Conservation (phyloP, 2,797 vertebrate genomes). For the Lepus oiostolus region DNA sequence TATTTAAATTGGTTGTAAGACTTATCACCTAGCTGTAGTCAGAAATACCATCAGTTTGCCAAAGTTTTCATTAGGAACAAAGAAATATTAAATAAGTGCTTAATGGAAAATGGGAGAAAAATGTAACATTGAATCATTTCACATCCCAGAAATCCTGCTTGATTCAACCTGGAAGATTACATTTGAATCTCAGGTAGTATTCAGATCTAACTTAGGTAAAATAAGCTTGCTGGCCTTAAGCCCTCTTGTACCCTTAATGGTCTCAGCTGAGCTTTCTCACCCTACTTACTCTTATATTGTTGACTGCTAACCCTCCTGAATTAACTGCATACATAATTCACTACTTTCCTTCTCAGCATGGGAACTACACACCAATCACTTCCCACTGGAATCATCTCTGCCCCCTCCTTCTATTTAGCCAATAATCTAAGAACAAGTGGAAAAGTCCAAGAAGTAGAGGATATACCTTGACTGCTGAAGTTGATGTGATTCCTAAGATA, state of each 20-base stretch:
- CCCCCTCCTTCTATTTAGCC: background rate
- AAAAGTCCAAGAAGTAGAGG: background rate
- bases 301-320: too few relatives aligned
- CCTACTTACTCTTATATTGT: background rate
- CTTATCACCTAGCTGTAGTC: background rate
- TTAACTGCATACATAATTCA: background rate
- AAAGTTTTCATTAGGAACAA: background rate
- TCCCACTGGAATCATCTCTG: background rate
- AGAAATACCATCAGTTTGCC: background rate
- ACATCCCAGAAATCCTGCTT: background rate
- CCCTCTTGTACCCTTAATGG: background rate
- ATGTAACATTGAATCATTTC: background rate
- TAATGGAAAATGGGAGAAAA: background rate
- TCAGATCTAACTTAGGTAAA: background rate
- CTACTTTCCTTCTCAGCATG: background rate
- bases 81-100: background rate
- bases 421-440: background rate
- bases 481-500: background rate
- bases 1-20: background rate
- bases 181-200: background rate
- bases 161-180: background rate
- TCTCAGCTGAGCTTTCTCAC: background rate
- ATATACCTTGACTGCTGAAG: background rate
- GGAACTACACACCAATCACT: too few relatives aligned
- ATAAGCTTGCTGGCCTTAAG: background rate